Evolutionary conservation across 2,113 vertebrate species (phyloP).

Genomic region (Xiphophorus couchianus): DNA sequence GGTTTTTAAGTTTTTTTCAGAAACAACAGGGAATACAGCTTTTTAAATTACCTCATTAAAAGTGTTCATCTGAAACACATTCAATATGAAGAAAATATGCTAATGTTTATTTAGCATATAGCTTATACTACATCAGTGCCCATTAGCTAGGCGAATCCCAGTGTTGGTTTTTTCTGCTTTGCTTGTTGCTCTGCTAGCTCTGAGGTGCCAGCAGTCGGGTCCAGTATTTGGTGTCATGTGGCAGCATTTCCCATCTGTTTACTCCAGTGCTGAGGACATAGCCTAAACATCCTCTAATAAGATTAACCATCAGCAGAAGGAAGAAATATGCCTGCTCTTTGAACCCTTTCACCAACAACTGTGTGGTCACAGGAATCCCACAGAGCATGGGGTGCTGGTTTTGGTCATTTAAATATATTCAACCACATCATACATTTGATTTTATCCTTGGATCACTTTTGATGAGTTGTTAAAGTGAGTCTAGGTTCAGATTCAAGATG

Average conservation of each 20-base stretch:
- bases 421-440: neutral
- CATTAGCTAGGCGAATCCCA: neutral
- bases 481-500: neutral
- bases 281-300: conserved; percentile 64
- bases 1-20: neutral
- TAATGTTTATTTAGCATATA: neutral
- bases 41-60: neutral
- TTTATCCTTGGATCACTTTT: neutral
- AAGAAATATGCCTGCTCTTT: conserved; percentile 34
- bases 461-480: neutral
- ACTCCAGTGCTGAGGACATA: conserved; percentile 45
- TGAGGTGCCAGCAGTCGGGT: conserved; percentile 8
- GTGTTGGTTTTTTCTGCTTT: neutral
- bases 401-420: neutral
- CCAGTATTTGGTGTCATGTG: conserved; percentile 43
- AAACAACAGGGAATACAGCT: neutral
- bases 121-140: neutral
- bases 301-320: conserved; percentile 48
- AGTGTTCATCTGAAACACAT: neutral
- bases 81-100: neutral
- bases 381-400: neutral
- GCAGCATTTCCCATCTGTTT: conserved; percentile 46
- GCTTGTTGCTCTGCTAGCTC: neutral
- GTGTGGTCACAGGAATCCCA: neutral
- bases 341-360: conserved; percentile 27